Percentiles rank a stretch among this genome's conserved stretches.
These are phyloP conservation scores for Branchipolynoe longqiensis DNA, from an alignment of 2,888 invertebrate genomes.

Conservation along the genomic window DNA sequence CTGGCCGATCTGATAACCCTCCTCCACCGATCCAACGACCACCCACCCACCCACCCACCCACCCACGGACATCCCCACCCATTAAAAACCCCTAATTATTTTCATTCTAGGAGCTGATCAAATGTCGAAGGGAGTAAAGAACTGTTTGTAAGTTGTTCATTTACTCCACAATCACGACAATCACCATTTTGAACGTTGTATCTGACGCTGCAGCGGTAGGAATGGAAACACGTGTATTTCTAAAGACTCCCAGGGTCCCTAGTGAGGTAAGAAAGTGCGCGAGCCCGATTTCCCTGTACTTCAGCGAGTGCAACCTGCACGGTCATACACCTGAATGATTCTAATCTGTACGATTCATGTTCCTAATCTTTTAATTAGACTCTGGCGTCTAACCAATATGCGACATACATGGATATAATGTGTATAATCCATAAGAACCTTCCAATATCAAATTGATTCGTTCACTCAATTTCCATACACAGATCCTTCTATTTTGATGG, in stretches of 20 bases:
- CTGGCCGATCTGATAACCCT: too few species aligned
- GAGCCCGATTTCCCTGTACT: too few species aligned
- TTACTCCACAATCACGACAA: neutral
- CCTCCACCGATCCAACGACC: neutral
- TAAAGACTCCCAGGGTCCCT: conserved; percentile 1
- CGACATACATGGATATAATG: neutral
- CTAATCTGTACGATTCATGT: neutral
- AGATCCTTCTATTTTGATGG: too few species aligned
- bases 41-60: neutral
- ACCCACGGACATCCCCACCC: too few species aligned
- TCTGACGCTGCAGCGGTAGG: neutral
- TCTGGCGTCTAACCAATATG: neutral
- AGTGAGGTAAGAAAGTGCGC: conserved; percentile 35
- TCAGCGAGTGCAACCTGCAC: neutral
- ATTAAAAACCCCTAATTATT: neutral
- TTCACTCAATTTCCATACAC: too few species aligned
- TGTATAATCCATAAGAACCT: neutral
- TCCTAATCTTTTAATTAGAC: too few species aligned
- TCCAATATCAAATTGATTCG: neutral
- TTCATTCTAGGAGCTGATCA: neutral
- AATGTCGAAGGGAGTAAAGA: neutral
- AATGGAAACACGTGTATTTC: conserved; percentile 27
- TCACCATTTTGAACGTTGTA: neutral
- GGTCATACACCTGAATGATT: neutral
- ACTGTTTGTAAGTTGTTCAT: neutral